Base-by-base conservation (phyloP, 2,888 invertebrate species). In the Trachelus tabidus region DNA sequence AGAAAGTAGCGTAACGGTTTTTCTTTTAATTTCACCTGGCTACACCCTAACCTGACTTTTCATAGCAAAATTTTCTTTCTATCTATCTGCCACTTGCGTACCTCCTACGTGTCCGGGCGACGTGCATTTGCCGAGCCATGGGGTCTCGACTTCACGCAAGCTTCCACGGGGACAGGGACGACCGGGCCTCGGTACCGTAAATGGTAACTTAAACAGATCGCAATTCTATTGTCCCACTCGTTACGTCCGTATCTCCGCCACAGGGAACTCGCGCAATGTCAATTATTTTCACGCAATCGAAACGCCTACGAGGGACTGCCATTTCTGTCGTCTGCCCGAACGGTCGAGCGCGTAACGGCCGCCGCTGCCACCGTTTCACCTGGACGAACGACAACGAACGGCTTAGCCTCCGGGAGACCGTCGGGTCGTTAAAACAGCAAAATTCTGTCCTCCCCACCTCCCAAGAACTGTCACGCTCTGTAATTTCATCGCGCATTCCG, bases 291-390 rank as follows among this genome's bases (percentile, higher is more conserved):
- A 79, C 30, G 68, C 74, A n/a, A 75, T 11, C 31, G 69, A 71
- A 78, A 79, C 80, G 81, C 82, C 85, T 84, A 83, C 85, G 81
- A 77, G 69, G 71, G 34, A 35, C 31, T 56, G 74, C 75, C 40
- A 68, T 73, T 56, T 69, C 35, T 56, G 73, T 79, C 75, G 33
- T 31, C 34, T 15, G 6, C 75, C 71, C 75, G 69, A 79, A 75
- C 68, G 75, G 79, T 56, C 68, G 56, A 2, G 9, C 56, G 56
- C 56, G 23, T 56, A 56, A 56, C 56, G 56, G 9, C 23, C 23
- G 23, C 23, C 56, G 23, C 23, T 9, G 23, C 56, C 15, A 23
- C 15, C 40, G 40, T 40, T 40, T 40, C 40, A 40, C 56, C 56
- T 56, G 56, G 23, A 2, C 9, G 9, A 56, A 23, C 23, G 23